Evolutionary conservation across 1,140 invertebrate genomes (phyloP).

Genomic region (Bombus turneri): DNA sequence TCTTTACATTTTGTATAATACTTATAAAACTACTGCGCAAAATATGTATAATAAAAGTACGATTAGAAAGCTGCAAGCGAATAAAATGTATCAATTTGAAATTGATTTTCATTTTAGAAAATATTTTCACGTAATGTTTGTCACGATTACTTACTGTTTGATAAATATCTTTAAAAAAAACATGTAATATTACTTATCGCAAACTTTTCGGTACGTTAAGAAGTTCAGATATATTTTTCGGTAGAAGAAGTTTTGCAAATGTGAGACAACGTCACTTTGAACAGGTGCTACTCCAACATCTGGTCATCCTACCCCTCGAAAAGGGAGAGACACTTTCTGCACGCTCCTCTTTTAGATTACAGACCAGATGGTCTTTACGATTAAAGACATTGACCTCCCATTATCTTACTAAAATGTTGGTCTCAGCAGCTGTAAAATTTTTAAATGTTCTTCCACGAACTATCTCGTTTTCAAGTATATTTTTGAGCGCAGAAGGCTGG

Average conservation of each 20-base stretch:
- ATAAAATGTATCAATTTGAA: background rate
- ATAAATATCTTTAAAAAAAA: background rate
- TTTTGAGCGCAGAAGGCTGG: too few relatives aligned
- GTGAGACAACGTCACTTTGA: slow-evolving; percentile 36
- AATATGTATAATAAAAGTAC: too few relatives aligned
- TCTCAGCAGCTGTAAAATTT: slow-evolving; percentile 30
- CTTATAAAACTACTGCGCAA: background rate
- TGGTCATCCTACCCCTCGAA: slow-evolving; percentile 15
- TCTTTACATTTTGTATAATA: background rate
- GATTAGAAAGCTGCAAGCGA: background rate
- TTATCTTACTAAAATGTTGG: slow-evolving; percentile 28
- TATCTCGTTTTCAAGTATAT: background rate
- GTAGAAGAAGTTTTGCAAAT: slow-evolving; percentile 11
- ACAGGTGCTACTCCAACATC: slow-evolving; percentile 39
- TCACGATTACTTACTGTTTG: background rate
- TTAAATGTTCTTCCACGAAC: background rate
- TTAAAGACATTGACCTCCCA: slow-evolving; percentile 33
- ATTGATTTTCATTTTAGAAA: background rate
- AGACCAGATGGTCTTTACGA: slow-evolving; percentile 38
- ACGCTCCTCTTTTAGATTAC: slow-evolving; percentile 16
- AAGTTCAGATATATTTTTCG: slow-evolving; percentile 16
- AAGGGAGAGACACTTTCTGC: slow-evolving; percentile 40
- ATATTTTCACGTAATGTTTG: background rate
- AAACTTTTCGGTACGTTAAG: background rate
- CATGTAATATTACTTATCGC: background rate